Evolutionary conservation across 2,888 invertebrate species (phyloP).

Genomic region (Doris montereyensis): DNA sequence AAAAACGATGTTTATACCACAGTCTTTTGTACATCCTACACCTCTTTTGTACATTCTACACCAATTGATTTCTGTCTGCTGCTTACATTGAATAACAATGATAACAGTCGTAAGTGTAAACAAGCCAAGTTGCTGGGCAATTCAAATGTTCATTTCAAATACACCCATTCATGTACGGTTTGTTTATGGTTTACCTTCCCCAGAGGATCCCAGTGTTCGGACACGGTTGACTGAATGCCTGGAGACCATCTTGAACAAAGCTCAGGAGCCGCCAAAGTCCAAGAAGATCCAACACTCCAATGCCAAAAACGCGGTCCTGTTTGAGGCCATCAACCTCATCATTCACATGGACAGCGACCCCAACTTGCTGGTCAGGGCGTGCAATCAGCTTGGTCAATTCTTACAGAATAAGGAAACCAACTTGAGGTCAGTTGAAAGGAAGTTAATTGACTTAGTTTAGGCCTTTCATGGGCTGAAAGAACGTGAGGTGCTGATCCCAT

Average conservation of each 20-base stretch:
- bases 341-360: conserved; percentile 99
- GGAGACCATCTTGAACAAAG: conserved; percentile 98
- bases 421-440: conserved; percentile 78
- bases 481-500: too few species aligned
- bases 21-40: too few species aligned
- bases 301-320: conserved; percentile 99
- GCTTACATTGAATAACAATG: too few species aligned
- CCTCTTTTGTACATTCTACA: too few species aligned
- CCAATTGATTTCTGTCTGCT: too few species aligned
- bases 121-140: too few species aligned
- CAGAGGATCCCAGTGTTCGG: conserved; percentile 91
- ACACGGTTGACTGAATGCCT: conserved; percentile 97
- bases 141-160: too few species aligned
- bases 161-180: background rate
- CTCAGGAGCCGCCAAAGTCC: conserved; percentile 96
- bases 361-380: conserved; percentile 95
- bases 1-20: too few species aligned
- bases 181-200: conserved; percentile 20
- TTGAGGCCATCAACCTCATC: conserved; percentile 99
- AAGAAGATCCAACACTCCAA: conserved; percentile 99
- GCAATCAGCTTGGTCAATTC: conserved; percentile 99
- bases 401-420: conserved; percentile 94
- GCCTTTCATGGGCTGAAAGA: too few species aligned
- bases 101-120: too few species aligned
- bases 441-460: background rate